Percentiles rank a stretch among this genome's conserved stretches.
Evolutionary conservation across 2,797 vertebrate species (phyloP).

Genomic region (Sylvilagus floridanus): DNA sequence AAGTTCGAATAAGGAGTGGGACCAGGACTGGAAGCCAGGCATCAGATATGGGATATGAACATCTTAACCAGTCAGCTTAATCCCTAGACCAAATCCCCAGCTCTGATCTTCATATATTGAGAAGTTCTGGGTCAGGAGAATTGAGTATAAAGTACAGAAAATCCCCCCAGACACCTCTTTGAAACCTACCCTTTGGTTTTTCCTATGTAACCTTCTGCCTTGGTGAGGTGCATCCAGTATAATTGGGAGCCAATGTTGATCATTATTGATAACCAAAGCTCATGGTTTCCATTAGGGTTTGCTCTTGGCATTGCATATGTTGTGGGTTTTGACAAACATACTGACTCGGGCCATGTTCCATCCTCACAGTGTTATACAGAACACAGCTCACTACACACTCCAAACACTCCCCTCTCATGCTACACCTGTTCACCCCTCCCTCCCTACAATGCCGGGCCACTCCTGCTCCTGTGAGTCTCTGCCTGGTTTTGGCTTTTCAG

Average conservation of each 20-base stretch:
- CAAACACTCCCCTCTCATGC: too few relatives aligned
- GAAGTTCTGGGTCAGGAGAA: neutral
- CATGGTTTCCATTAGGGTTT: neutral
- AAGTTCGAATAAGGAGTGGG: too few relatives aligned
- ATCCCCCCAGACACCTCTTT: neutral
- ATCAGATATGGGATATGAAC: too few relatives aligned
- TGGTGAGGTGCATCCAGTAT: neutral
- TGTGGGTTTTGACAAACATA: neutral
- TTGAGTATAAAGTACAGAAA: neutral
- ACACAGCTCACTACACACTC: neutral
- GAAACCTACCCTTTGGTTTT: neutral
- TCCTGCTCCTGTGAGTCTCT: neutral
- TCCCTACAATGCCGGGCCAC: fast-evolving
- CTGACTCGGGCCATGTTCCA: neutral
- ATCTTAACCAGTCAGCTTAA: too few relatives aligned
- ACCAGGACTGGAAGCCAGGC: too few relatives aligned
- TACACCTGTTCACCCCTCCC: neutral
- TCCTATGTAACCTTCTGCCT: neutral
- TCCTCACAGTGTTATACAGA: too few relatives aligned
- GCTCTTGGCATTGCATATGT: neutral
- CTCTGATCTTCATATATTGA: neutral
- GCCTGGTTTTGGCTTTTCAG: neutral
- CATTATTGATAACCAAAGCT: neutral
- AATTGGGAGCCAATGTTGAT: neutral
- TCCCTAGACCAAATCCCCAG: too few relatives aligned